Percentiles rank a stretch among this genome's conserved stretches.
These are phyloP conservation scores for Spilosoma lubricipeda DNA, from an alignment of 2,888 invertebrate species.

Conservation along the genomic window DNA sequence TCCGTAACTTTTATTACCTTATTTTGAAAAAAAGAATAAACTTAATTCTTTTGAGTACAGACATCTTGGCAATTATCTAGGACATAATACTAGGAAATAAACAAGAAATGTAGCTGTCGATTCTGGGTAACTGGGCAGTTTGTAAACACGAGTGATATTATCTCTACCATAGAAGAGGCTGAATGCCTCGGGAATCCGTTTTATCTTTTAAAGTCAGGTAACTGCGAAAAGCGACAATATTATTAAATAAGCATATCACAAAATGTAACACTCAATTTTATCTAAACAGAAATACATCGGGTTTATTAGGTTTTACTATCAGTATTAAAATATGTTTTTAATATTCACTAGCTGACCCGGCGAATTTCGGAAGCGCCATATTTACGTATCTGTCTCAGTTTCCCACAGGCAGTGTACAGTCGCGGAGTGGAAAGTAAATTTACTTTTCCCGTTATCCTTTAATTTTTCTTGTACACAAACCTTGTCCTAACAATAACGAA, in stretches of 20 bases:
- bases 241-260: not conserved
- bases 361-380: no score
- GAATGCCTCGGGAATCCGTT: constrained; percentile 32
- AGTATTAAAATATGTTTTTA: not conserved
- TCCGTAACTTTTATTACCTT: not conserved
- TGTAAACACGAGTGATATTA: constrained; percentile 56
- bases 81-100: constrained; percentile 36
- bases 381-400: no score
- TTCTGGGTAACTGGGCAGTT: constrained; percentile 59
- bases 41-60: constrained; percentile 23
- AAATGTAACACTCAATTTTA: not conserved
- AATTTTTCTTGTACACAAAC: no score
- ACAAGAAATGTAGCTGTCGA: constrained; percentile 54
- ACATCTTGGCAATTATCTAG: constrained; percentile 10
- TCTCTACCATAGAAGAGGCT: constrained; percentile 46
- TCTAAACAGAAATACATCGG: not conserved
- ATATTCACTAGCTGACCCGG: no score
- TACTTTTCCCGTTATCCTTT: no score
- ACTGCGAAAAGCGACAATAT: constrained; percentile 49
- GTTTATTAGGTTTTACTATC: not conserved
- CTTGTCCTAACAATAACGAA: no score
- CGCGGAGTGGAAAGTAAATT: no score
- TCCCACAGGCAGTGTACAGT: no score
- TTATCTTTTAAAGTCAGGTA: constrained; percentile 45
- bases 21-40: not conserved